Evolutionary conservation across 1,140 invertebrate genomes (phyloP), one percentile per base, ranked within the genome.

Genomic region (Proales similis): DNA sequence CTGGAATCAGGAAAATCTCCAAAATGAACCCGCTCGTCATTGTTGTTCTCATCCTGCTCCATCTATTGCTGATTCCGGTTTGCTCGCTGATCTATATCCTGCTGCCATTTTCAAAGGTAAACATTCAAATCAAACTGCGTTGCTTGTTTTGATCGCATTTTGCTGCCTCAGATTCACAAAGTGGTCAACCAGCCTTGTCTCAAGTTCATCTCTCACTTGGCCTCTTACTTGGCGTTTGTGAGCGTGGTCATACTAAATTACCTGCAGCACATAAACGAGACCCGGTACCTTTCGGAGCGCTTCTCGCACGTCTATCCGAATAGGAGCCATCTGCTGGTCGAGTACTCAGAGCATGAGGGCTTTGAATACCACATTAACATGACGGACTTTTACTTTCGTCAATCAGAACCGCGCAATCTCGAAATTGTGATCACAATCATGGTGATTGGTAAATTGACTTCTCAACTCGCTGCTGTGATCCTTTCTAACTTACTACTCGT

Each of bases 221-320:
- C 81, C 12, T 79, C 79, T 7, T 84, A 83, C 64, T 42, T 82
- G 2, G 68, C 82, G n/a, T 84, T 85, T 67, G 74, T 84, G 0
- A 66, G 78, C 0, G 71, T 84, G 64, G 75, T 83, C 14, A 79
- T 84, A 51, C 14, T 19, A 6, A 57, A 39, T 57, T 57, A 42
- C 22, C 9, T 39, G 14, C 24, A 57, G 5, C n/a, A n/a, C n/a
- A n/a, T n/a, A n/a, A n/a, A n/a, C n/a, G n/a, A n/a, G n/a, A n/a
- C n/a, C n/a, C n/a, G n/a, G n/a, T n/a, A n/a, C n/a, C 14, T 57
- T 9, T 57, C 45, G 39, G 36, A 36, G 20, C 26, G 14, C 9
- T 57, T 57, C n/a, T 14, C 26, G 17, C 51, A 57, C 19, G 29
- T 27, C 4, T 57, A 57, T 27, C 11, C 22, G 2, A 3, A 39